Evolutionary conservation across 2,113 vertebrate genomes (phyloP).

Genomic region (Caretta caretta): DNA sequence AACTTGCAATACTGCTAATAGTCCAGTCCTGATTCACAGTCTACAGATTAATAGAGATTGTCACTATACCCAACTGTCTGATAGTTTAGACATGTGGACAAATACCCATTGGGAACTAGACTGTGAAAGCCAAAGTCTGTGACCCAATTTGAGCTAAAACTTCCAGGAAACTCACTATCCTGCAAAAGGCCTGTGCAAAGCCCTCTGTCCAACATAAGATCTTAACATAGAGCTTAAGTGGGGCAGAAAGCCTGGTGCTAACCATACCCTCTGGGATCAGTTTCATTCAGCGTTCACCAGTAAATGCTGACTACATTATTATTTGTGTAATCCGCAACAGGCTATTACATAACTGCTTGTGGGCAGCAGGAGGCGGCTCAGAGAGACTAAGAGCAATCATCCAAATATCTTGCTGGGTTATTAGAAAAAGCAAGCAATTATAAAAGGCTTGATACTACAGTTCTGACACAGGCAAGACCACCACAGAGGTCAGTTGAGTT

Average conservation of each 20-base stretch:
- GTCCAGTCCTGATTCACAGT: neutral
- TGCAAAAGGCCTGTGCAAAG: neutral
- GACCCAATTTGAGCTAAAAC: neutral
- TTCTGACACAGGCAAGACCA: neutral
- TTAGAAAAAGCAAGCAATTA: neutral
- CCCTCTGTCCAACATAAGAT: neutral
- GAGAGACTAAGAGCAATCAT: neutral
- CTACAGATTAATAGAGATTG: neutral
- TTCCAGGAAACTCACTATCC: neutral
- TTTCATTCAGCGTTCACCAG: neutral
- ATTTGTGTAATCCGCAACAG: neutral
- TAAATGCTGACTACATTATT: rapidly evolving
- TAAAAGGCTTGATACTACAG: neutral
- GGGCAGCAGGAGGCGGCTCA: neutral
- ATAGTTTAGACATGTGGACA: neutral
- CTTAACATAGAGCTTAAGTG: neutral
- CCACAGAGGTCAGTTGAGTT: rapidly evolving
- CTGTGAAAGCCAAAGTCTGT: neutral
- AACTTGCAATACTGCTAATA: neutral
- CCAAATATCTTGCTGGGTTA: neutral
- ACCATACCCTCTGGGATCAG: neutral
- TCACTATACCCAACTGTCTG: rapidly evolving
- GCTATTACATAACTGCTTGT: neutral
- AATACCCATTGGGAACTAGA: neutral
- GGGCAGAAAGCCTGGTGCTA: rapidly evolving